Evolutionary conservation across 2,888 invertebrate species (phyloP).

Genomic region (Mechanitis mazaeus): DNA sequence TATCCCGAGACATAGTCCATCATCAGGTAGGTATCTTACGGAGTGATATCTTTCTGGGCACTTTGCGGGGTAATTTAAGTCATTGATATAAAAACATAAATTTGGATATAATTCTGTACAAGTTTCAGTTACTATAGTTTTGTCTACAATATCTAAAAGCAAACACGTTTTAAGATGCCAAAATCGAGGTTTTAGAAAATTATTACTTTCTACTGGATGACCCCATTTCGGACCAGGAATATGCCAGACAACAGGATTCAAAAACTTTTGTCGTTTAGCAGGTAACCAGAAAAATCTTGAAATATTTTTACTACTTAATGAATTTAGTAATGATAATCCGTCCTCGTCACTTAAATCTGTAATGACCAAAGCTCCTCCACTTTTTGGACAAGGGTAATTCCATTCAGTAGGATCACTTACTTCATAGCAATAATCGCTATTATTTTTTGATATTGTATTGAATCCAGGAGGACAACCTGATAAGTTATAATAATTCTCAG

Average conservation of each 20-base stretch:
- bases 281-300: slow-evolving; percentile 71
- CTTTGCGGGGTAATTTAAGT: slow-evolving; percentile 49
- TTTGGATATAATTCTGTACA: slow-evolving; percentile 53
- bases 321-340: slow-evolving; percentile 43
- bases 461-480: slow-evolving; percentile 57
- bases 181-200: slow-evolving; percentile 35
- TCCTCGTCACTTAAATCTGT: slow-evolving; percentile 52
- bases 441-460: slow-evolving; percentile 45
- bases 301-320: slow-evolving; percentile 41
- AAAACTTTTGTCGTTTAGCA: slow-evolving; percentile 54
- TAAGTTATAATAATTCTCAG: slow-evolving; percentile 43
- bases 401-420: slow-evolving; percentile 45
- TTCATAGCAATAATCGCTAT: slow-evolving; percentile 56
- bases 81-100: slow-evolving; percentile 61
- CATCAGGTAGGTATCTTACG: slow-evolving; percentile 52
- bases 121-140: slow-evolving; percentile 43
- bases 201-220: slow-evolving; percentile 36
- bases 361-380: slow-evolving; percentile 59
- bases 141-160: slow-evolving; percentile 46
- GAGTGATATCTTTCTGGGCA: slow-evolving; percentile 61
- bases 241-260: slow-evolving; percentile 62
- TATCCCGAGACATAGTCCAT: slow-evolving; percentile 58
- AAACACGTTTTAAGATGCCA: slow-evolving; percentile 53
- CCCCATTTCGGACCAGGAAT: slow-evolving; percentile 71
- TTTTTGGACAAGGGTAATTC: slow-evolving; percentile 59